Conservation (phyloP, 2,113 vertebrate genomes). For the Girardinichthys multiradiatus region DNA sequence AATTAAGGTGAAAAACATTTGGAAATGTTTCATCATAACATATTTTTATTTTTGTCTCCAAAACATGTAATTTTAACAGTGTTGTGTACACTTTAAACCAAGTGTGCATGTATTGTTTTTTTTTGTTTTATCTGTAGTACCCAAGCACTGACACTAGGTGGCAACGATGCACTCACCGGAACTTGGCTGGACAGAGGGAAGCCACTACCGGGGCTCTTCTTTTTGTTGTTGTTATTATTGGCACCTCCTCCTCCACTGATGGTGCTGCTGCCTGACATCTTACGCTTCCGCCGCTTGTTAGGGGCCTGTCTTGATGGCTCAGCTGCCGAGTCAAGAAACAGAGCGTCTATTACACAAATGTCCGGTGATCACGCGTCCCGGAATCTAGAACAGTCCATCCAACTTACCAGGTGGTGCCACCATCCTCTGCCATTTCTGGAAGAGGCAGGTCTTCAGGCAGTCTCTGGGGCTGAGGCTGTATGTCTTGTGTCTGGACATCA, state of each 20-base stretch:
- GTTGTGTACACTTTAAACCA: no score
- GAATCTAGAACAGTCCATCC: not conserved
- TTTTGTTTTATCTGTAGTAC: constrained; percentile 9
- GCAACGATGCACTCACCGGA: constrained; percentile 91
- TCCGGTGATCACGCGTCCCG: not conserved
- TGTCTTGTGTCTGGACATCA: constrained; percentile 99
- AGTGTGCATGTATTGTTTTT: no score
- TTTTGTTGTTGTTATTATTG: constrained; percentile 97
- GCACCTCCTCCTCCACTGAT: constrained; percentile 93
- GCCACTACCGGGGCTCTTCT: constrained; percentile 96
- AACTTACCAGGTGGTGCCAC: constrained; percentile 92
- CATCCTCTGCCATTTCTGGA: constrained; percentile 99
- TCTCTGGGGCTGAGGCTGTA: constrained; percentile 99
- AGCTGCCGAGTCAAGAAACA: constrained; percentile 72
- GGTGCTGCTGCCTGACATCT: constrained; percentile 98
- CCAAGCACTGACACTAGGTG: constrained; percentile 23
- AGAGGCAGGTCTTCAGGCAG: constrained; percentile 99
- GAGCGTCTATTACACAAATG: not conserved
- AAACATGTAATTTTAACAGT: no score
- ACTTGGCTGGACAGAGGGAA: constrained; percentile 99
- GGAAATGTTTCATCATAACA: no score
- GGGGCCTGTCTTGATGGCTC: constrained; percentile 95
- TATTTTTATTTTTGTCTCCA: no score
- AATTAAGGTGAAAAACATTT: no score
- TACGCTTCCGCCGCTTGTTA: constrained; percentile 97